Evolutionary conservation across 2,888 invertebrate species (phyloP), one percentile per base, ranked within the genome.

Genomic region (Lissonota sp.): DNA sequence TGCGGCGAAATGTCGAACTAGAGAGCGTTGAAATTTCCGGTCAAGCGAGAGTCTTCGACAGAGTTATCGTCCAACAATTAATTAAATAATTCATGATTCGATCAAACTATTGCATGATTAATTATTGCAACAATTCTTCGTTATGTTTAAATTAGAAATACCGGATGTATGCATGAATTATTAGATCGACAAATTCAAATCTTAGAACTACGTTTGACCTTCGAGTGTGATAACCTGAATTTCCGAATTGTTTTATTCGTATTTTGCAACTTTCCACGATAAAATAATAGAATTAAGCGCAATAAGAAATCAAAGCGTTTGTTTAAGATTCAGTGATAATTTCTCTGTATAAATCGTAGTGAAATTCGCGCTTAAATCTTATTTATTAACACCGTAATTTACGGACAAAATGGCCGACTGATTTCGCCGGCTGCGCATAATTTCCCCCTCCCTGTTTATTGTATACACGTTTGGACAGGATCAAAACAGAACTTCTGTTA

Each of bases 151-250:
- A n/a, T 0, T 7, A 51, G 3, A 44, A 8, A 51, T 63, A 12
- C 2, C 10, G 7, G 44, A 2, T n/a, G 39, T 40, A 2, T 8
- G 14, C 40, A 12, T 42, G 16, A 8, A 40, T 40, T 5, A 40
- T 39, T 3, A 44, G n/a, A 16, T 46, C n/a, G n/a, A 49, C 66
- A 74, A 12, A 8, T 53, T 8, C 26, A 40, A 16, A 63, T 2
- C 6, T 64, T 66, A 6, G 8, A 49, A 67, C 51, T 42, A 60
- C 10, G 16, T 40, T 26, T 75, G 75, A 67, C 58, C 14, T 51
- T 39, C 49, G 26, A 42, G 75, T 75, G 12, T 14, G 14, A 60
- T 75, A 75, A 75, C 67, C 75, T 75, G 67, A 58, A 57, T 60
- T 58, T 67, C 12, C 5, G 57, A 16, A 51, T 58, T 10, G 10